Conservation (phyloP, 2,888 invertebrate species). For the Clepsis dumicolana region DNA sequence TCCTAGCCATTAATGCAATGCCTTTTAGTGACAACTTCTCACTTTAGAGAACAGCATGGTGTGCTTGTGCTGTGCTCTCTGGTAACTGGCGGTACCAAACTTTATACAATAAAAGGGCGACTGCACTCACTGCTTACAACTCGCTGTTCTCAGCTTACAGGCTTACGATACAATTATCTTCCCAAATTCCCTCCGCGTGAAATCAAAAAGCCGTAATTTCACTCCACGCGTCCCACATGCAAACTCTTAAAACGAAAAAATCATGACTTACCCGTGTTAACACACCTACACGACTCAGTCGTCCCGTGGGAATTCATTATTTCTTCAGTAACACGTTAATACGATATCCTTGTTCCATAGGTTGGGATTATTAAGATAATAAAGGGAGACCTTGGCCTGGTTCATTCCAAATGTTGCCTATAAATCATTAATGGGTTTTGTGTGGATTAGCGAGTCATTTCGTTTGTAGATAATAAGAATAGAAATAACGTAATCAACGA, state of each 20-base stretch:
- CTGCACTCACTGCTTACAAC: too few relatives aligned
- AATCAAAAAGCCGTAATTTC: neutral
- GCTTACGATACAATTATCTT: too few relatives aligned
- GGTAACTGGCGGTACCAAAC: too few relatives aligned
- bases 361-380: slow-evolving; percentile 39
- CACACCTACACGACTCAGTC: neutral
- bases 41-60: too few relatives aligned
- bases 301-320: slow-evolving; percentile 39
- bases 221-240: neutral
- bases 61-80: too few relatives aligned
- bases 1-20: too few relatives aligned
- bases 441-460: slow-evolving; percentile 16
- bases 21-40: too few relatives aligned
- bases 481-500: neutral
- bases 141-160: too few relatives aligned
- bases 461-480: neutral
- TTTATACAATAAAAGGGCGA: too few relatives aligned
- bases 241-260: neutral
- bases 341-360: slow-evolving; percentile 39
- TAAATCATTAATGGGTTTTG: slow-evolving; percentile 35
- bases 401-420: slow-evolving; percentile 27
- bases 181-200: neutral
- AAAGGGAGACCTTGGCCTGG: slow-evolving; percentile 20
- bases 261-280: slow-evolving; percentile 1
- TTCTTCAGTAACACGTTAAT: slow-evolving; percentile 31